Conservation (phyloP, 2,888 invertebrate species). For the Cephalotes varians region DNA sequence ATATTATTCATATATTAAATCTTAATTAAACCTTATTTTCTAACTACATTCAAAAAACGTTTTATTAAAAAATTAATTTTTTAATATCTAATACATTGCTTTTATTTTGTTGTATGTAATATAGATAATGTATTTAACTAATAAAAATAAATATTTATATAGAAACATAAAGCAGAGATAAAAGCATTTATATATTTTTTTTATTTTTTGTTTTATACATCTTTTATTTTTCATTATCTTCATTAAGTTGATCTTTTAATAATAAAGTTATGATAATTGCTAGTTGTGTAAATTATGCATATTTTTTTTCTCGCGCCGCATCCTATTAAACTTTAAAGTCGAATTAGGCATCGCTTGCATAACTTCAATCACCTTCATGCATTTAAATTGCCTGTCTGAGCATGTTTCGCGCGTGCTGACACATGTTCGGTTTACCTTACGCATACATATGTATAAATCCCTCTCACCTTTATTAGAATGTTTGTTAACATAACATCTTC, state of each 20-base stretch:
- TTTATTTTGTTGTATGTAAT: not conserved
- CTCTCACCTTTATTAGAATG: not conserved
- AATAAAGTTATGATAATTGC: not conserved
- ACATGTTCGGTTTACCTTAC: not conserved
- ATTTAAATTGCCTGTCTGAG: constrained; percentile 46
- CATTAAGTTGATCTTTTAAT: not conserved
- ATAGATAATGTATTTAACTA: not conserved
- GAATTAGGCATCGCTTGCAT: constrained; percentile 1
- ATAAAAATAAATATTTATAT: not conserved
- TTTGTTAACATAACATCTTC: constrained; percentile 12
- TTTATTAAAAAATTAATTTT: not conserved
- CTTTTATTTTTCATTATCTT: not conserved
- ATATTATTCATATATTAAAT: not conserved
- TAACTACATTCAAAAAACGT: not conserved
- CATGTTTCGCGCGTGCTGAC: not conserved
- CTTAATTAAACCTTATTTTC: not conserved
- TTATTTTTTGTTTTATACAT: not conserved
- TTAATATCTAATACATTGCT: not conserved
- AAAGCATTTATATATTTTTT: not conserved
- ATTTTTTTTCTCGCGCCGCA: not conserved
- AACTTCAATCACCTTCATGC: constrained; percentile 49
- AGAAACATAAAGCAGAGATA: not conserved
- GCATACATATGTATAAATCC: not conserved
- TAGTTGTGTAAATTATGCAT: constrained; percentile 13
- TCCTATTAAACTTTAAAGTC: constrained; percentile 26